Base-by-base conservation (phyloP, 2,797 vertebrate genomes). In the Artibeus lituratus region DNA sequence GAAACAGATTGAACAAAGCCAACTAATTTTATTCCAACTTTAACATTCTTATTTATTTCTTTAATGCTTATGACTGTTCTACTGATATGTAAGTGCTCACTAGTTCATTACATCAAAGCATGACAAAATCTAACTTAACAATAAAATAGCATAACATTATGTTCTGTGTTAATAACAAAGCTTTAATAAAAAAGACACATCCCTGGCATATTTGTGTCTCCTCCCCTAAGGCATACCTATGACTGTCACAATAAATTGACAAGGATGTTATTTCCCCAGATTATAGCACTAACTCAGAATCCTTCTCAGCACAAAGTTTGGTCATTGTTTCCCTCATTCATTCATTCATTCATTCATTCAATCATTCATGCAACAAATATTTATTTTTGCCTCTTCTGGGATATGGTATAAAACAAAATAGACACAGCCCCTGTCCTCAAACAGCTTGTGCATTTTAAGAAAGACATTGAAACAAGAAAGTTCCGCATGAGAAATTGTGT, bases 81-180 rank as follows among this genome's bases (percentile, higher is more conserved):
- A 62, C 53, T n/a, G 2, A 72, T 44, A 55, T 49, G 4, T 73
- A 18, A 90, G 44, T 87, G 39, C 35, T 87, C 32, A 73, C 12
- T 73, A 57, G 29, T 53, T 80, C 65, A 91, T 74, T 35, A 67
- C 7, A 32, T 80, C 59, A 94, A 76, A 4, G 26, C 69, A 59
- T 51, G 59, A 85, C 70, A 95, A 90, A 95, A 86, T n/a, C 42
- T 67, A 95, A 76, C 19, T 81, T 57, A 76, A 29, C 35, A 82
- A 47, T 53, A 59, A 87, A 59, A 67, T 32, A 80, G 35, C n/a
- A 82, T 49, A 87, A 62, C 35, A 57, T 42, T 35, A 86, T 74
- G 10, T 82, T 86, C 21, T 42, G 26, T 42, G 47, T 76, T 86
- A 69, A 35, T 14, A 59, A 55, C 55, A 82, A 69, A 70, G 42